phyloP scores from a whole-genome alignment of 1,140 invertebrate genomes.

The Drosophila orosa region DNA sequence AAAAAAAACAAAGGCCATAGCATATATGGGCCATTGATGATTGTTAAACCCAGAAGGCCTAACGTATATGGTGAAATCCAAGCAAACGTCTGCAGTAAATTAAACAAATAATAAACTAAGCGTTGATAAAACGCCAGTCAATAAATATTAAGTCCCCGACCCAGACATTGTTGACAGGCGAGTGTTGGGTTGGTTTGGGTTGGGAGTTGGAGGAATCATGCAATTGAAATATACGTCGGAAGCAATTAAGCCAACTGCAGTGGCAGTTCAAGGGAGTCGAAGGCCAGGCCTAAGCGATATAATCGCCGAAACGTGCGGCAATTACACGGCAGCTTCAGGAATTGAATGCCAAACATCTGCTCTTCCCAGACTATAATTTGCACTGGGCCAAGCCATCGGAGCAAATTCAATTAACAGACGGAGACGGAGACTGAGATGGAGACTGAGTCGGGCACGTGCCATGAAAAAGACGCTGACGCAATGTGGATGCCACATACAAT shows the following conservation, averaged over 20 bases:
- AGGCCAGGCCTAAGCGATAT: slow-evolving; percentile 70
- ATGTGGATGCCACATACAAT: slow-evolving; percentile 28
- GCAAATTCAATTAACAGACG: slow-evolving; percentile 74
- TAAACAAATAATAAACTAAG: slow-evolving; percentile 43
- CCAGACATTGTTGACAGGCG: slow-evolving; percentile 27
- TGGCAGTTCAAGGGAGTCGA: slow-evolving; percentile 17
- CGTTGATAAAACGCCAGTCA: slow-evolving; percentile 29
- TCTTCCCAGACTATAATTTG: slow-evolving; percentile 40
- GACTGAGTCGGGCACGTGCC: slow-evolving; percentile 57
- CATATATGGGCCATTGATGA: slow-evolving; percentile 11
- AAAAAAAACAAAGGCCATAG: slow-evolving; percentile 8
- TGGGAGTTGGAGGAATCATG: slow-evolving; percentile 34
- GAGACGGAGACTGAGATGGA: slow-evolving; percentile 5
- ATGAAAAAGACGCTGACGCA: slow-evolving; percentile 35
- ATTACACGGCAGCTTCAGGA: slow-evolving; percentile 72
- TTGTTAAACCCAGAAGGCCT: slow-evolving; percentile 2
- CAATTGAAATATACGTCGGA: slow-evolving; percentile 27
- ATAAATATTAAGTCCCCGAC: slow-evolving; percentile 36
- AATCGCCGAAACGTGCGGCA: slow-evolving; percentile 79
- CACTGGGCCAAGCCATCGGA: slow-evolving; percentile 27
- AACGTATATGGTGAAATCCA: slow-evolving; percentile 7
- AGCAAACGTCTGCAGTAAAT: slow-evolving; percentile 25
- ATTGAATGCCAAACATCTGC: slow-evolving; percentile 74
- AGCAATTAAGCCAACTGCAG: slow-evolving; percentile 67
- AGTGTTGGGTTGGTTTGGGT: slow-evolving; percentile 1